phyloP scores from a whole-genome alignment of 30 jellyfish, hydroid and myxozoan species.

The Chrysaora quinquecirrha region DNA sequence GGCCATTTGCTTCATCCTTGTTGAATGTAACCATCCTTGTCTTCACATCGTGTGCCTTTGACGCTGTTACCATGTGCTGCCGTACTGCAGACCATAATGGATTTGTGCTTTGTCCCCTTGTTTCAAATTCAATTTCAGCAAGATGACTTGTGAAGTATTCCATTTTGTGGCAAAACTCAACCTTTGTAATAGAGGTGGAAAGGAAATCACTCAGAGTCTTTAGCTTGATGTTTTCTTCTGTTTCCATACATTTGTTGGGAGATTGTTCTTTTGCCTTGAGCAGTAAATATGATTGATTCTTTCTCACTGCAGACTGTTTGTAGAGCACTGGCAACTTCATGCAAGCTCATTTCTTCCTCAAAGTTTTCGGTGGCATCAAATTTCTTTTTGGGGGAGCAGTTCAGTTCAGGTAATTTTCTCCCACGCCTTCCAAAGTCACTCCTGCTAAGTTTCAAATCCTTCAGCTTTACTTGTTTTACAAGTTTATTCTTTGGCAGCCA shows the following conservation, averaged over 20 bases:
- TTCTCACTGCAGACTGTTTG: background rate
- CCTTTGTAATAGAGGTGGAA: background rate
- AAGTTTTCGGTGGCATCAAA: background rate
- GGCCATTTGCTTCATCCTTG: background rate
- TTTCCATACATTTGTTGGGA: background rate
- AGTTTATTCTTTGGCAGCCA: slow-evolving; percentile 43
- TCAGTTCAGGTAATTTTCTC: slow-evolving; percentile 5
- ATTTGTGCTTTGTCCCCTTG: too few species aligned
- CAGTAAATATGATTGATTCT: slow-evolving; percentile 15
- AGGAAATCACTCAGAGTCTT: background rate
- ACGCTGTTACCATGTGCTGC: too few species aligned
- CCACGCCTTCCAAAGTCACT: slow-evolving; percentile 51
- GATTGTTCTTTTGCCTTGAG: slow-evolving; percentile 3
- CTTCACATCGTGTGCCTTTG: too few species aligned
- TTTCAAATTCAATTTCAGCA: background rate
- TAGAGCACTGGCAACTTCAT: background rate
- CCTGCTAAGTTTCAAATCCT: slow-evolving; percentile 22
- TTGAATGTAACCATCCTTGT: slow-evolving; percentile 14
- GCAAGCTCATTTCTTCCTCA: background rate
- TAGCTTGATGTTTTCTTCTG: background rate
- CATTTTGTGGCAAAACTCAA: background rate
- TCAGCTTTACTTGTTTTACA: slow-evolving; percentile 13
- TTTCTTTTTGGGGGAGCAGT: slow-evolving; percentile 30
- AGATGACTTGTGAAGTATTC: background rate
- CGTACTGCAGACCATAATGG: too few species aligned